These are phyloP conservation scores for Gopherus flavomarginatus DNA, from an alignment of 2,113 vertebrate genomes.

Conservation along the genomic window DNA sequence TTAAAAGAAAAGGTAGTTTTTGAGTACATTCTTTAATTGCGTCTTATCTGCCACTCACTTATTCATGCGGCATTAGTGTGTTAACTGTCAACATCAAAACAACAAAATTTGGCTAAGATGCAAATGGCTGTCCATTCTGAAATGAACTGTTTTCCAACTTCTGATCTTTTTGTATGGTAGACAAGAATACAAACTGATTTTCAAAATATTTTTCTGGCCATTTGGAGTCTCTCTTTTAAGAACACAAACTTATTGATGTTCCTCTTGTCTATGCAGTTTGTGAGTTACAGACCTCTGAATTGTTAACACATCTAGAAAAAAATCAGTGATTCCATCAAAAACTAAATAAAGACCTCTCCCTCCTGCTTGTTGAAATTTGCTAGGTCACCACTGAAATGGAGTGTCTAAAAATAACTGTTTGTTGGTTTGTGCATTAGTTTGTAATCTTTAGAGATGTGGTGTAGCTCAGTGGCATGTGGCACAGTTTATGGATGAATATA, in stretches of 20 bases:
- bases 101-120: not conserved
- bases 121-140: not conserved
- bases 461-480: not conserved
- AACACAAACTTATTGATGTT: not conserved
- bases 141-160: not conserved
- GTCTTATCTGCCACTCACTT: not conserved
- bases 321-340: not conserved
- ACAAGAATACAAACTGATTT: not conserved
- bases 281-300: not conserved
- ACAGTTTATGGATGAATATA: not conserved
- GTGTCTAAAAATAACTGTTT: not conserved
- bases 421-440: not conserved
- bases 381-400: not conserved
- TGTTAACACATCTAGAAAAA: not conserved
- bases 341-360: not conserved
- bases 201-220: not conserved
- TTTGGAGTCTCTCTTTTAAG: not conserved
- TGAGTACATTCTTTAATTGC: not conserved
- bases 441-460: not conserved
- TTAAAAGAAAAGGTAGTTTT: constrained; percentile 87
- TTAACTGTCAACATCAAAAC: not conserved
- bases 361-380: not conserved
- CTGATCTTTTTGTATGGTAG: not conserved
- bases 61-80: not conserved
- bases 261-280: not conserved